Evolutionary conservation across 2,113 vertebrate species (phyloP).

Genomic region (Ophiodon elongatus): DNA sequence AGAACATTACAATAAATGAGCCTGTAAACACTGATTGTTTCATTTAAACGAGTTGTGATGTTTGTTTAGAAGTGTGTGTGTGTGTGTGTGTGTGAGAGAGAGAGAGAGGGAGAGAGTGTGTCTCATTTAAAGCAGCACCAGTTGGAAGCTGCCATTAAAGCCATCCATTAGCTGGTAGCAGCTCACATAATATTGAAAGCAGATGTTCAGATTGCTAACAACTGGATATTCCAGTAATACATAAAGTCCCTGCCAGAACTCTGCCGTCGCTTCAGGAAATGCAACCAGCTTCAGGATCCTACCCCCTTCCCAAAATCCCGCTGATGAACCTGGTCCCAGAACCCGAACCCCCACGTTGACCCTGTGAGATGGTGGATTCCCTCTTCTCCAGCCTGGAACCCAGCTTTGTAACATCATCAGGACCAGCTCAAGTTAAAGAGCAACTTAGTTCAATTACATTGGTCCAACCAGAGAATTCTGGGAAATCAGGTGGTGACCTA

Average conservation of each 20-base stretch:
- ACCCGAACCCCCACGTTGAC: background rate
- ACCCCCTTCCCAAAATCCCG: conserved; percentile 1
- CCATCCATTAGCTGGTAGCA: conserved; percentile 51
- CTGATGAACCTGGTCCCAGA: background rate
- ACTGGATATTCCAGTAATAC: conserved; percentile 64
- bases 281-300: conserved; percentile 4
- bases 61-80: conserved; percentile 16
- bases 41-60: background rate
- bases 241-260: conserved; percentile 34
- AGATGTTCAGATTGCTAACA: conserved; percentile 58
- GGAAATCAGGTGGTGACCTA: too few species aligned
- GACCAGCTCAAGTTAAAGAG: background rate
- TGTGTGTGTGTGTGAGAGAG: background rate
- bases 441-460: background rate
- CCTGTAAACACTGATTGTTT: conserved; percentile 11
- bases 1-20: conserved; percentile 3
- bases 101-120: too few species aligned
- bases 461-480: background rate
- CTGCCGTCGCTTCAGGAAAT: conserved; percentile 25
- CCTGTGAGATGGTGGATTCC: background rate
- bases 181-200: conserved; percentile 38
- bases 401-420: background rate
- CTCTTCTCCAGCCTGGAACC: too few species aligned
- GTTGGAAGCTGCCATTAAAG: conserved; percentile 6
- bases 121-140: background rate